A percentile compares a stretch with the other conserved stretches of the same genome.
phyloP scores from a whole-genome alignment of 1,140 invertebrate genomes.

The Musca vetustissima region DNA sequence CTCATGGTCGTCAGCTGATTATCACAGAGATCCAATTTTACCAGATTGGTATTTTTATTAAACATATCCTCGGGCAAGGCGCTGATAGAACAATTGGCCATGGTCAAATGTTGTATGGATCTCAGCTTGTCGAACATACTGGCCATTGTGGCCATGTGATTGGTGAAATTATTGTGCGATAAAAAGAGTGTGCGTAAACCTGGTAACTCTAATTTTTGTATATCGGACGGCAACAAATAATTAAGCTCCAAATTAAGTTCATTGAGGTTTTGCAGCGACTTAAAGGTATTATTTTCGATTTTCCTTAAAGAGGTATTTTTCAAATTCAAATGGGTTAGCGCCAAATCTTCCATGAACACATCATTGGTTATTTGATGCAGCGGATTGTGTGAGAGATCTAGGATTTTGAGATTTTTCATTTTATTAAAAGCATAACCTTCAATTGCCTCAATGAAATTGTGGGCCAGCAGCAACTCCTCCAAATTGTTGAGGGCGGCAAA shows the following conservation, averaged over 20 bases:
- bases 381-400: conserved; percentile 71
- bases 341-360: conserved; percentile 66
- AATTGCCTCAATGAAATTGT: conserved; percentile 65
- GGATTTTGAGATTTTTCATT: conserved; percentile 63
- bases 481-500: conserved; percentile 65
- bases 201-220: conserved; percentile 70
- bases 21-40: conserved; percentile 69
- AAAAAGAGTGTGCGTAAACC: conserved; percentile 71
- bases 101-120: conserved; percentile 69
- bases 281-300: conserved; percentile 68
- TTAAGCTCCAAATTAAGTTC: conserved; percentile 76
- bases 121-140: conserved; percentile 70
- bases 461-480: conserved; percentile 67
- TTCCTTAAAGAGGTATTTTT: conserved; percentile 57
- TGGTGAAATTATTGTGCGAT: conserved; percentile 76
- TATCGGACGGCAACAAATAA: conserved; percentile 66
- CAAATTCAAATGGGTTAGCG: conserved; percentile 62
- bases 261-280: conserved; percentile 65
- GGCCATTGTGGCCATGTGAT: conserved; percentile 54
- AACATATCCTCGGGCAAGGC: conserved; percentile 71
- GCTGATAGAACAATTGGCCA: conserved; percentile 70
- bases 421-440: conserved; percentile 64
- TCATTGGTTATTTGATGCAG: conserved; percentile 62
- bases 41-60: conserved; percentile 71
- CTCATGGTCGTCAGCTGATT: conserved; percentile 69